Evolutionary conservation across 1,140 invertebrate species (phyloP), one percentile per base, ranked within the genome.

Genomic region (Sarcophaga peregrina): DNA sequence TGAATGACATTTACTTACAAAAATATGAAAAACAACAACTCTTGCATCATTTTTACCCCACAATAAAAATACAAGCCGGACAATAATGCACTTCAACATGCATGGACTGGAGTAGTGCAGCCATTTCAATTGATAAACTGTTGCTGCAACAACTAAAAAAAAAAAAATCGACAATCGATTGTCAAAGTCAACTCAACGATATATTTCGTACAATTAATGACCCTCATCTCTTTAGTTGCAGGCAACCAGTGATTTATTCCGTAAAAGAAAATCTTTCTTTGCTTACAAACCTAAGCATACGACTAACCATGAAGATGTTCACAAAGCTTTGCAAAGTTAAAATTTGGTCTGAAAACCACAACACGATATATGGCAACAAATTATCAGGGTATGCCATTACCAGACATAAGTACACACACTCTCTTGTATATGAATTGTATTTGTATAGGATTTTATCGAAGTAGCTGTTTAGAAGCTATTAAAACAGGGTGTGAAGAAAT

Each of bases 181-280:
- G 17, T 9, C n/a, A 25, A 68, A 68, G 17, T 9, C n/a, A 25
- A 68, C 15, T 25, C 62, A 68, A 25, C n/a, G n/a, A 25, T 37
- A 37, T 20, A 68, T 20, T 68, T 68, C 62, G 62, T 68, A 68
- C 62, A 68, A 68, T 68, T 68, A 68, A 68, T 68, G 62, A 68
- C 62, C 62, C 62, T 68, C 62, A 68, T 68, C 62, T 68, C 15
- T 37, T 37, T 20, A 25, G n/a, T 68, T 68, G 20, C n/a, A 20
- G 62, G 62, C 62, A 20, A n/a, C 17, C 10, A 8, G 4, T 37
- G 25, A 37, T 37, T 37, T 37, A 37, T 37, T 37, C 25, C 4
- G 25, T 4, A 1, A 37, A 4, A 37, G 25, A 37, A 37, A 4
- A 37, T 1, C 4, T 37, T 37, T 4, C 25, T 37, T 37, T 37